These are phyloP conservation scores for Trachelus troglodyta DNA, from an alignment of 2,888 invertebrate species.

Conservation along the genomic window DNA sequence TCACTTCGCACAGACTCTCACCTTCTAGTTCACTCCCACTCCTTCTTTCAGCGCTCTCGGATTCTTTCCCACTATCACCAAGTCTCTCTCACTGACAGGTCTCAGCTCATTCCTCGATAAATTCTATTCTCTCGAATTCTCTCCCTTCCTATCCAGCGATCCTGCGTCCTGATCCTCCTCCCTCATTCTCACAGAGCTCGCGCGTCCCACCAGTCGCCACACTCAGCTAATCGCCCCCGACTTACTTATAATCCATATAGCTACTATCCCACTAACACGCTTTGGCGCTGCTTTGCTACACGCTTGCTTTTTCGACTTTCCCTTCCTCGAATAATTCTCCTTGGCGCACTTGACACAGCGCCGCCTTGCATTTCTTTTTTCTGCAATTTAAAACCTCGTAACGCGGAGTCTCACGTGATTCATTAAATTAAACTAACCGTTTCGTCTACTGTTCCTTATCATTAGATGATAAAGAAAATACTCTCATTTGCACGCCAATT, in stretches of 20 bases:
- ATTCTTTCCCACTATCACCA: not conserved
- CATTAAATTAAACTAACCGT: not conserved
- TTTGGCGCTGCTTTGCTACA: not conserved
- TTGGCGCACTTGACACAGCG: not conserved
- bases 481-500: not conserved
- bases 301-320: not conserved
- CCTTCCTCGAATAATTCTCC: not conserved
- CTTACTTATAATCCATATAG: not conserved
- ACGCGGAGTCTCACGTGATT: not conserved
- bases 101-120: not conserved
- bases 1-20: constrained; percentile 30
- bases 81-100: not conserved
- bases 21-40: constrained; percentile 24
- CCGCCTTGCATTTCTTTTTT: not conserved
- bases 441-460: not conserved
- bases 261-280: not conserved
- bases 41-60: not conserved
- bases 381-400: not conserved
- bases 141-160: not conserved
- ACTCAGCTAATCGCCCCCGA: not conserved
- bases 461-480: not conserved
- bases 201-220: not conserved
- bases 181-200: not conserved
- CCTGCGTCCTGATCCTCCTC: not conserved
- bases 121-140: not conserved